Base-by-base conservation (phyloP, 2,113 vertebrate genomes). In the Neogobius melanostomus region DNA sequence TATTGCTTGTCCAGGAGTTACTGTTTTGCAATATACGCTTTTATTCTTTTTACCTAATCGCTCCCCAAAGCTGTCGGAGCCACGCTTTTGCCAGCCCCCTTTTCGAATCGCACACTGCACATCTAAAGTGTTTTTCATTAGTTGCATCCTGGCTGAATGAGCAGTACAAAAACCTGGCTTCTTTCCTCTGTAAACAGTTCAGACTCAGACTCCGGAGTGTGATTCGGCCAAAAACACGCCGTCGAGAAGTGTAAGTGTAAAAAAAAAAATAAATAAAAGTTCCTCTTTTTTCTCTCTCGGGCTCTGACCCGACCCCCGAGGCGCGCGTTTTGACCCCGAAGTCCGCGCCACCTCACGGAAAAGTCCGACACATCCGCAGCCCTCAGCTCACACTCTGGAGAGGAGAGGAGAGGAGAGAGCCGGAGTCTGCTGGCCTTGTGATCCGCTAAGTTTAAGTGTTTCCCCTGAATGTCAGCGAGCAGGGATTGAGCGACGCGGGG, bases 61-160 rank as follows among this genome's bases (percentile, higher is more conserved):
- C 28, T 36, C 28, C 28, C 28, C 1, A 36, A 36, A 36, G 28
- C 28, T 28, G 28, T 28, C 3, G 28, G 28, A 28, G 28, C 28
- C 28, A 28, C 28, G 28, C 28, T 36, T 36, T 36, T 36, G 28
- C 28, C 28, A 36, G 28, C 28, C 21, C 28, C 21, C 28, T 36
- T 36, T 36, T 36, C 4, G 28, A 36, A 36, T 36, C 28, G 28
- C 28, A 36, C 28, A 36, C 28, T 36, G 28, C 28, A 36, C 28
- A 36, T 42, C 44, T 73, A 53, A 17, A 42, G 48, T 51, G 7
- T 45, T 71, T 6, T 49, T 72, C 5, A 47, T 67, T 28, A 43
- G 42, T 50, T 54, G 21, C 17, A 70, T 76, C 45, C 47, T 60
- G 16, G 61, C 11, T 71, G 54, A 75, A 82, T 81, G 56, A 71